A percentile compares a stretch with the other conserved stretches of the same genome.
Evolutionary conservation across 2,113 vertebrate genomes (phyloP).

Genomic region (Hypomesus transpacificus): DNA sequence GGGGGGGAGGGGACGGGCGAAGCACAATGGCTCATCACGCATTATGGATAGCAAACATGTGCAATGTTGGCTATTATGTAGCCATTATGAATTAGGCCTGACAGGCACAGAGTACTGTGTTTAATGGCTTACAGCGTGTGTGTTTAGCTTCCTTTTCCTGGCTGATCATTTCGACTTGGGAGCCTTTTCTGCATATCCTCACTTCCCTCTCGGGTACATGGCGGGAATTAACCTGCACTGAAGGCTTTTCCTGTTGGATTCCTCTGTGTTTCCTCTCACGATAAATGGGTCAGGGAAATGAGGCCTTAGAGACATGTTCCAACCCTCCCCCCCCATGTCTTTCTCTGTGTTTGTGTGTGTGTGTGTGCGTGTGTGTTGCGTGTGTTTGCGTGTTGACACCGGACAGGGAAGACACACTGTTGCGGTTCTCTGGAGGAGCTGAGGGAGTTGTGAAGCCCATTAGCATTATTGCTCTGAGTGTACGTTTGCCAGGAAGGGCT

Average conservation of each 20-base stretch:
- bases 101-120: background rate
- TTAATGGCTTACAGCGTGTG: background rate
- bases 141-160: background rate
- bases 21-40: background rate
- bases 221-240: conserved; percentile 32
- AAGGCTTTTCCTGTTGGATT: conserved; percentile 20
- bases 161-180: background rate
- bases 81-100: too few species aligned
- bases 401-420: background rate
- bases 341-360: too few species aligned
- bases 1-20: background rate
- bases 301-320: background rate
- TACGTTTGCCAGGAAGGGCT: background rate
- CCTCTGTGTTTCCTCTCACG: conserved; percentile 24
- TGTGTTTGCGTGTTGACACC: background rate
- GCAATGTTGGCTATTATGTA: background rate
- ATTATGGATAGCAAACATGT: background rate
- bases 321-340: too few species aligned
- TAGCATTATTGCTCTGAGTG: conserved; percentile 14
- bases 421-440: background rate
- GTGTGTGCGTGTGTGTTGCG: background rate
- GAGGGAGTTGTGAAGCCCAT: conserved; percentile 5
- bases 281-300: conserved; percentile 43
- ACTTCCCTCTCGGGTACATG: background rate
- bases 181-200: background rate